phyloP scores from a whole-genome alignment of 2,797 vertebrate species.

The Ptychobarbus kaznakovi region DNA sequence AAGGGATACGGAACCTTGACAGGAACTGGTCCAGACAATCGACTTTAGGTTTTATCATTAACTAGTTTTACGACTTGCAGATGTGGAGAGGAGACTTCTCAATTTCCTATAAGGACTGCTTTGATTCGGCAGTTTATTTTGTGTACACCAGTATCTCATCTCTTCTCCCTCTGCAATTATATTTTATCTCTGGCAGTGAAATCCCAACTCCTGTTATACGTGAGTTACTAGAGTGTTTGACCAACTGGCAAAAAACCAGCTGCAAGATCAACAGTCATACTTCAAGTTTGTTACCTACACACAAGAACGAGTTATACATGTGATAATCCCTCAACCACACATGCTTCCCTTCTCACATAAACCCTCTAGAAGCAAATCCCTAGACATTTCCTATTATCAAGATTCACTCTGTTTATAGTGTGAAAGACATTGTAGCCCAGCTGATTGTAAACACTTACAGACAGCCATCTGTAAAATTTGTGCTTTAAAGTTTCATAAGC shows the following conservation, averaged over 20 bases:
- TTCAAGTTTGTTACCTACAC: conserved; percentile 21
- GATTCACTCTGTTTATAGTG: background rate
- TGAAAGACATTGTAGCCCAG: conserved; percentile 24
- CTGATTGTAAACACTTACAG: conserved; percentile 38
- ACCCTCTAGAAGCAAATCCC: background rate
- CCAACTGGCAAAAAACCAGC: conserved; percentile 28
- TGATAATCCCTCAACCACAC: conserved; percentile 1
- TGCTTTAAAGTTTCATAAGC: conserved; percentile 63
- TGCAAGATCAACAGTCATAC: conserved; percentile 10
- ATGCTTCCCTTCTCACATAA: background rate
- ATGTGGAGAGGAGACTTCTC: too few species aligned
- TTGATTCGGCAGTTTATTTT: too few species aligned
- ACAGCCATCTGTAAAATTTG: conserved; percentile 52
- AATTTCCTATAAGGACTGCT: too few species aligned
- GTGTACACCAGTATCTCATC: background rate
- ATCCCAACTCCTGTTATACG: conserved; percentile 19
- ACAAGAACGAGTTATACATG: conserved; percentile 15
- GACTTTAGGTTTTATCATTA: too few species aligned
- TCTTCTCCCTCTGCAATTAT: conserved; percentile 1
- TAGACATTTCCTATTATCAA: conserved; percentile 10
- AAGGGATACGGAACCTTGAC: too few species aligned
- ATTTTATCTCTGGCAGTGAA: background rate
- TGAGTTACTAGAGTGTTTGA: conserved; percentile 25
- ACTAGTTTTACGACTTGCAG: too few species aligned
- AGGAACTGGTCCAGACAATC: too few species aligned